phyloP scores from a whole-genome alignment of 1,140 invertebrate genomes.

The Cydia fagiglandana region DNA sequence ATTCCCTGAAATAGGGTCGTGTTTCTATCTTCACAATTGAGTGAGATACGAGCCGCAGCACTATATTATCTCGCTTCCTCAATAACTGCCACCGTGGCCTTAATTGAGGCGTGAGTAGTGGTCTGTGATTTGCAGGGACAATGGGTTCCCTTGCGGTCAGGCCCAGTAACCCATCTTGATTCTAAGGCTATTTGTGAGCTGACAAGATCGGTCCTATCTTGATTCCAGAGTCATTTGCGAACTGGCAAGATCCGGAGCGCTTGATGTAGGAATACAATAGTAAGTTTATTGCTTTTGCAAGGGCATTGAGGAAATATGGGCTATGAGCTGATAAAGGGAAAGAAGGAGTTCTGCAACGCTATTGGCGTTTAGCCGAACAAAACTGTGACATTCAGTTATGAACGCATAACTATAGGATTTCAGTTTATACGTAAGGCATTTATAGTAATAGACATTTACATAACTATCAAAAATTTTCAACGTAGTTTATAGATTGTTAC shows the following conservation, averaged over 20 bases:
- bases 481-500: too few species aligned
- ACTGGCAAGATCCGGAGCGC: neutral
- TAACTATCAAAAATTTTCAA: too few species aligned
- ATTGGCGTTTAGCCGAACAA: too few species aligned
- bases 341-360: too few species aligned
- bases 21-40: constrained; percentile 9
- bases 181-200: constrained; percentile 6
- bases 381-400: too few species aligned
- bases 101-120: constrained; percentile 46
- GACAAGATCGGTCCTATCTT: neutral
- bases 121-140: constrained; percentile 27
- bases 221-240: constrained; percentile 6
- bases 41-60: constrained; percentile 7
- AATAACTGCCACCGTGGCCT: constrained; percentile 47
- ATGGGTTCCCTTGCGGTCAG: constrained; percentile 21
- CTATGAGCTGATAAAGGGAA: too few species aligned
- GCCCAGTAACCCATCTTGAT: constrained; percentile 21
- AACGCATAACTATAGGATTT: too few species aligned
- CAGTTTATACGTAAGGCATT: too few species aligned
- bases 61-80: constrained; percentile 40
- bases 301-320: neutral
- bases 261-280: neutral
- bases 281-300: neutral
- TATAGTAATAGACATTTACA: too few species aligned
- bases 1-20: constrained; percentile 27